Percentiles rank a stretch among this genome's conserved stretches.
These are phyloP conservation scores for Channa striata DNA, from an alignment of 2,797 vertebrate genomes.

Conservation along the genomic window DNA sequence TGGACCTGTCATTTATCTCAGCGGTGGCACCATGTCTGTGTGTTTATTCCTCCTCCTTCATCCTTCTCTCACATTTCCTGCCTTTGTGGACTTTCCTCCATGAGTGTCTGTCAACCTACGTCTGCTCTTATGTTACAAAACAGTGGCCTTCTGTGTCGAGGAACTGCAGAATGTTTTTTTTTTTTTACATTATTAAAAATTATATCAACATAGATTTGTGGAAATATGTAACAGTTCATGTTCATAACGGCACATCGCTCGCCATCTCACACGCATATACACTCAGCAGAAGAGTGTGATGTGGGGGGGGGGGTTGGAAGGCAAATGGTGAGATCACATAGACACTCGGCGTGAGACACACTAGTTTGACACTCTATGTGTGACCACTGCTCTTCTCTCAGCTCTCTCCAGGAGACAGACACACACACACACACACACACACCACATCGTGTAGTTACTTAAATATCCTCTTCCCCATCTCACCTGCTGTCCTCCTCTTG, in stretches of 20 bases:
- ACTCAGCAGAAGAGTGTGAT: constrained; percentile 32
- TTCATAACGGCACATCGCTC: constrained; percentile 29
- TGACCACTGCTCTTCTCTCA: constrained; percentile 46
- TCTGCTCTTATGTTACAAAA: constrained; percentile 17
- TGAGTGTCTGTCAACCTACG: constrained; percentile 52
- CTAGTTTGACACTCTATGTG: constrained; percentile 15
- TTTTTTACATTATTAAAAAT: constrained; percentile 15
- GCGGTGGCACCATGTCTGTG: constrained; percentile 52
- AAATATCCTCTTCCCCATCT: constrained; percentile 37
- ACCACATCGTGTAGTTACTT: constrained; percentile 25
- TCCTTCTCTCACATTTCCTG: constrained; percentile 18
- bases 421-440: constrained; percentile 2
- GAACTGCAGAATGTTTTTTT: not conserved
- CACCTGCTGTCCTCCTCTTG: constrained; percentile 38
- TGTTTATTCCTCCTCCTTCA: constrained; percentile 35
- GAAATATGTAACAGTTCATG: constrained; percentile 4
- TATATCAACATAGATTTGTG: constrained; percentile 33
- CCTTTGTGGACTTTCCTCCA: constrained; percentile 28
- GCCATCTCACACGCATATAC: constrained; percentile 4
- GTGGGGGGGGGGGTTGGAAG: constrained; percentile 59
- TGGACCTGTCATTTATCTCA: constrained; percentile 70
- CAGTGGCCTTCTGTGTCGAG: not conserved
- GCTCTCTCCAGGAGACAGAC: constrained; percentile 14
- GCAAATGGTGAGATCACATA: constrained; percentile 51
- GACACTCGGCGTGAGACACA: constrained; percentile 31